These are phyloP conservation scores for Aphidius gifuensis DNA, from an alignment of 1,140 invertebrate species.

Conservation along the genomic window DNA sequence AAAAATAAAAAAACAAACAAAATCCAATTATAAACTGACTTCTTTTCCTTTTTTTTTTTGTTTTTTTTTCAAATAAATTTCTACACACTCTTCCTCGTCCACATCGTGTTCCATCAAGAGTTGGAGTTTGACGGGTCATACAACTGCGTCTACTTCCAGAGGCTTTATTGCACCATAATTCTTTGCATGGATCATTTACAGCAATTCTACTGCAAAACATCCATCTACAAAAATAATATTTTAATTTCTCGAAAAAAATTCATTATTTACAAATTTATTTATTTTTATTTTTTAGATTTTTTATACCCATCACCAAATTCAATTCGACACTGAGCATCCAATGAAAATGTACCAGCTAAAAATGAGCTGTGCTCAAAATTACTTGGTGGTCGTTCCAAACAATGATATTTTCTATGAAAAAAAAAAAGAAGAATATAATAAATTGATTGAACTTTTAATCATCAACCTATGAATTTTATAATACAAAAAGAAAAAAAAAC, in stretches of 20 bases:
- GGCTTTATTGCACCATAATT: conserved; percentile 16
- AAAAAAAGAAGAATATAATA: not conserved
- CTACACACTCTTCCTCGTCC: conserved; percentile 7
- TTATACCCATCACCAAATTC: conserved; percentile 15
- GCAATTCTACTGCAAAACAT: conserved; percentile 8
- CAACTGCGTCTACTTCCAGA: conserved; percentile 3
- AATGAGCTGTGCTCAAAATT: not conserved
- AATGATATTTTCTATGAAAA: conserved; percentile 1
- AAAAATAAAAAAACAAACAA: not conserved
- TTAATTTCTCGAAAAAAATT: too few species aligned
- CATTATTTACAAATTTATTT: too few species aligned
- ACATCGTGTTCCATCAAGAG: conserved; percentile 10
- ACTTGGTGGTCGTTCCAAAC: conserved; percentile 7
- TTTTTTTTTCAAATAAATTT: not conserved
- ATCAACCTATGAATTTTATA: not conserved
- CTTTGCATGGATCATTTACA: conserved; percentile 6
- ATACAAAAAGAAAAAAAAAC: not conserved
- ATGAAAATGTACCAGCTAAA: conserved; percentile 3
- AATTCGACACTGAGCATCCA: conserved; percentile 15
- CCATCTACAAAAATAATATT: conserved; percentile 2
- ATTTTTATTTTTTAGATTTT: not conserved
- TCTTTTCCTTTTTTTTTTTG: not conserved
- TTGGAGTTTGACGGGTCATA: conserved; percentile 9
- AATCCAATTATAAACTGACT: too few species aligned
- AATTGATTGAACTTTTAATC: not conserved